Conservation (phyloP, 2,113 vertebrate species). For the Melanerpes aurifrons region DNA sequence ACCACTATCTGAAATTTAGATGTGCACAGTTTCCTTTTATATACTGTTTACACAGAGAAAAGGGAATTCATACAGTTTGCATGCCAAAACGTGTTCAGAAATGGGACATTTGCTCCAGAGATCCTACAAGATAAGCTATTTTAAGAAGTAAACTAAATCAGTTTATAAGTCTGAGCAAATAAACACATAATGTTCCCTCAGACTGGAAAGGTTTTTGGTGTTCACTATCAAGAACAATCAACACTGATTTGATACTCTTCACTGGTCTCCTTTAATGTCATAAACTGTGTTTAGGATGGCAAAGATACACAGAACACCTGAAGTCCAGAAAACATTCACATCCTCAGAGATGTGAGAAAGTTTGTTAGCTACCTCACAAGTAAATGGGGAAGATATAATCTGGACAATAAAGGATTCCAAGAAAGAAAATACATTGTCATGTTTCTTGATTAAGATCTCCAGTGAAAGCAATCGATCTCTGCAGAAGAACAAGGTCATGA, state of each 20-base stretch:
- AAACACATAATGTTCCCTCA: neutral
- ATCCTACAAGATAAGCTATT: neutral
- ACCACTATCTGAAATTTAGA: neutral
- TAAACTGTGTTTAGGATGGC: neutral
- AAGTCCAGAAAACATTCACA: neutral
- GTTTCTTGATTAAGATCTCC: neutral
- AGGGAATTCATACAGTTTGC: neutral
- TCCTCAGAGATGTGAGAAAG: neutral
- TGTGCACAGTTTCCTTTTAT: neutral
- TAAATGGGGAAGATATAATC: neutral
- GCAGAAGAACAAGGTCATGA: neutral
- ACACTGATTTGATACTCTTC: neutral
- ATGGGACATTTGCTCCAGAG: neutral
- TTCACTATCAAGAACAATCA: neutral
- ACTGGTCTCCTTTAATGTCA: neutral
- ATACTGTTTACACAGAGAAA: neutral
- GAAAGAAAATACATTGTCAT: neutral
- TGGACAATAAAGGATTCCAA: neutral
- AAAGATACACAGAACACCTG: neutral
- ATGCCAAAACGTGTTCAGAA: neutral
- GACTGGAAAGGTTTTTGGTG: neutral
- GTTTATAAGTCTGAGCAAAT: neutral
- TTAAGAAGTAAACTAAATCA: neutral
- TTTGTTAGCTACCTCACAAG: neutral
- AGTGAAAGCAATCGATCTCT: neutral